Percentiles rank a stretch among this genome's conserved stretches.
phyloP scores from a whole-genome alignment of 2,113 vertebrate species.

The Sylvicapra grimmia region DNA sequence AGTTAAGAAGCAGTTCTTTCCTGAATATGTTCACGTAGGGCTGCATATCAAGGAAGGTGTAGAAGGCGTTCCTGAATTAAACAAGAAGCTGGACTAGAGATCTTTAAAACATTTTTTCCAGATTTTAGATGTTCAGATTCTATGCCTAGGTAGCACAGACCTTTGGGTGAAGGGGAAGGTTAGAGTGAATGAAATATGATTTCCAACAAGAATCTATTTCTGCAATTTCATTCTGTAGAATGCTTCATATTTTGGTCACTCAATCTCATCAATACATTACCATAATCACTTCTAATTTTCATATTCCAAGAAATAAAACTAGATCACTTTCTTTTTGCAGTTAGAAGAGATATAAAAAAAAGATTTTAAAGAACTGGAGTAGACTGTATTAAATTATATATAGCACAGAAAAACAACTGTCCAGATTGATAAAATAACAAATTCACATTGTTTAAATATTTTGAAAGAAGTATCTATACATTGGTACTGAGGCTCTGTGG shows the following conservation, averaged over 20 bases:
- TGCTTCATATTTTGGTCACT: background rate
- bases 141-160: background rate
- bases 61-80: background rate
- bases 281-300: background rate
- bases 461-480: background rate
- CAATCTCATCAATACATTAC: background rate
- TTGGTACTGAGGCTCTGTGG: background rate
- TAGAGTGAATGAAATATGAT: background rate
- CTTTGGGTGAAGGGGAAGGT: background rate
- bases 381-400: background rate
- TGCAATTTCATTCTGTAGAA: background rate
- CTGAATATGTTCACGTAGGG: background rate
- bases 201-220: background rate
- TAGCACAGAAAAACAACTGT: background rate
- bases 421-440: background rate
- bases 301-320: background rate
- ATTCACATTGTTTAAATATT: background rate
- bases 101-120: background rate
- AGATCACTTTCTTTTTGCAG: background rate
- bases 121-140: background rate
- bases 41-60: background rate
- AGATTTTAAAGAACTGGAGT: background rate
- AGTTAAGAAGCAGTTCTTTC: background rate
- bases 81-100: background rate
- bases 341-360: background rate